phyloP scores from a whole-genome alignment of 2,888 invertebrate species.

The Nemoura dubitans region DNA sequence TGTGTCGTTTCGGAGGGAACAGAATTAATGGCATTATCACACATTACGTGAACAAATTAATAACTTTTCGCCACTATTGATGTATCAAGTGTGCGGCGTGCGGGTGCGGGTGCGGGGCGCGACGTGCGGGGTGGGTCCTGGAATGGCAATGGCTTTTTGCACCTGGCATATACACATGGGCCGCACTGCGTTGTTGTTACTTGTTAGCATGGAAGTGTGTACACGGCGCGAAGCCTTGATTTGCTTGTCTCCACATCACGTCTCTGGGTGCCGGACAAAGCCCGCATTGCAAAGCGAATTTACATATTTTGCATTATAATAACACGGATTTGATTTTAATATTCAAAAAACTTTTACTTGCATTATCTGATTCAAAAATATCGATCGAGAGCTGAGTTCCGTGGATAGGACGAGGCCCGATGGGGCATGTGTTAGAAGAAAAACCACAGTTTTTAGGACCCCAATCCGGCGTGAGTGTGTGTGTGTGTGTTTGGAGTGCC shows the following conservation, averaged over 20 bases:
- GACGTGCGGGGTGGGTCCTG: neutral
- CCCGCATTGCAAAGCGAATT: slow-evolving; percentile 17
- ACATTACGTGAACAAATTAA: slow-evolving; percentile 12
- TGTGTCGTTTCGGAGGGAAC: neutral
- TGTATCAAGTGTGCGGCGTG: neutral
- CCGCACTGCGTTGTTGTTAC: neutral
- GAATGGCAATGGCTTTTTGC: neutral
- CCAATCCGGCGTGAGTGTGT: neutral
- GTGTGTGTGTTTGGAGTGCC: neutral
- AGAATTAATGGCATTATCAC: slow-evolving; percentile 4
- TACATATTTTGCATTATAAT: slow-evolving; percentile 26
- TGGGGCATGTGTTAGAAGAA: slow-evolving; percentile 24
- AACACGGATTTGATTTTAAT: slow-evolving; percentile 16
- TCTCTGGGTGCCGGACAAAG: slow-evolving; percentile 20
- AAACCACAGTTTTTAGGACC: neutral
- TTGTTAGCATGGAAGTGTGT: neutral
- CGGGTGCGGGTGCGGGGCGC: neutral
- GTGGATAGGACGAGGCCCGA: neutral
- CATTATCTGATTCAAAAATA: slow-evolving; percentile 33
- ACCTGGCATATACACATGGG: neutral
- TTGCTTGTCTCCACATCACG: slow-evolving; percentile 26
- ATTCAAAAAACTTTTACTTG: slow-evolving; percentile 33
- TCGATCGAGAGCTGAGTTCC: neutral
- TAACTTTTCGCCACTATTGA: neutral
- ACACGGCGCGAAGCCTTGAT: neutral